Base-by-base conservation (phyloP, 2,888 invertebrate genomes). In the Agrochola macilenta region DNA sequence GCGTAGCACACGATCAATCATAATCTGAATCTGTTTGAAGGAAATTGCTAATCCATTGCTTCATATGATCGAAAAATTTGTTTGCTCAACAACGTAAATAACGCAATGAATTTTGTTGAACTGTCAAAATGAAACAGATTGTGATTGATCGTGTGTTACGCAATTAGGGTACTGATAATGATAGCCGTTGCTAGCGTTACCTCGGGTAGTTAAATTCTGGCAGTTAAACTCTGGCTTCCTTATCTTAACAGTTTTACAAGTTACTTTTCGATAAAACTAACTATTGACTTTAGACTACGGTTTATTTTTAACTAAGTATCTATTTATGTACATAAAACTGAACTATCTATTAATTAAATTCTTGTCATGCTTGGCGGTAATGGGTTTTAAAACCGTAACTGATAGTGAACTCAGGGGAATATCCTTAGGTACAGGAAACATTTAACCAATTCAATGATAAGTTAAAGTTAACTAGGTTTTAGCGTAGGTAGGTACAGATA, bases 381-480 rank as follows among this genome's bases (percentile, higher is more conserved):
- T 71, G 54, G 60, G 20, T 69, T 73, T 63, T 58, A 23, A 61
- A 49, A 71, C 46, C 14, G 39, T 49, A 69, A 60, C n/a, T 23
- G 69, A 71, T 83, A 83, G 60, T 23, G 61, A 82, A 52, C 76
- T 35, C 70, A 35, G 70, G 84, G 49, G 63, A 0, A 52, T 58
- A 74, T 79, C 81, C 75, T 69, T 2, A 64, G n/a, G 26, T 20
- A 63, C 39, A 70, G 72, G 81, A 81, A 84, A 84, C 72, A 23
- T 57, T 66, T 57, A 69, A 61, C 52, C 14, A 79, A 64, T 70
- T 70, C 46, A 26, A 43, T 39, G 85, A 84, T 83, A 83, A 69
- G 52, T 58, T 58, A 43, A 83, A 66, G 61, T 63, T 54, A 52
- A 65, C 68, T 57, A 35, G 60, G 79, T 72, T 57, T 57, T 14